Evolutionary conservation across 1,140 invertebrate genomes (phyloP), one percentile per base, ranked within the genome.

Genomic region (Holcopasites calliopsidis): DNA sequence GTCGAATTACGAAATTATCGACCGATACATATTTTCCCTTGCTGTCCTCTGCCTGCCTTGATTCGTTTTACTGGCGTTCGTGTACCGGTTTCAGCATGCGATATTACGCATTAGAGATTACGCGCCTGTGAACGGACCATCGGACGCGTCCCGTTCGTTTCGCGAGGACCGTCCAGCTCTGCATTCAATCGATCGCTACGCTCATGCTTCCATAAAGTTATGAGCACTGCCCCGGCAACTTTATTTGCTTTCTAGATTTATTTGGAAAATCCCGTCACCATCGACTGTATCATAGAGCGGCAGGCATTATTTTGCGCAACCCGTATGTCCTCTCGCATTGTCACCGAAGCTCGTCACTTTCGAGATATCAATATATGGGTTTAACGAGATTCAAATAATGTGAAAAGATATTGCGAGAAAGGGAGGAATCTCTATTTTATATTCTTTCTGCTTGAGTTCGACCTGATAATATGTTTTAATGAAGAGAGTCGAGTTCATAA

Each of bases 21-120:
- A 83, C 40, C 80, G 61, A 44, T 16, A n/a, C 44, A 52, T 61
- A 61, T 62, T 78, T 72, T 26, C 21, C 80, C 62, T 62, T 38
- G 44, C 31, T 47, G 28, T 13, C 33, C n/a, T n/a, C 8, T 13
- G 77, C 40, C 55, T 33, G 65, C 38, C 60, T 26, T 54, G 73
- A 69, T 77, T 82, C 80, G 50, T 83, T 83, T 83, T 83, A 83
- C 82, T 78, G 80, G 76, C 80, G 70, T 75, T 64, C 82, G 80
- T n/a, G n/a, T n/a, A n/a, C 70, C 78, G 75, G 77, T 82, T 58
- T 58, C 65, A 64, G 28, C 80, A 80, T 83, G 79, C 76, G 80
- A 82, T 82, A 83, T 83, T 83, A 83, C 80, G 80, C 75, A 83
- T 83, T 83, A 78, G 76, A 82, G 80, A 82, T 82, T 82, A 82